Conservation (phyloP, 1,140 invertebrate genomes). For the Zaprionus capensis region DNA sequence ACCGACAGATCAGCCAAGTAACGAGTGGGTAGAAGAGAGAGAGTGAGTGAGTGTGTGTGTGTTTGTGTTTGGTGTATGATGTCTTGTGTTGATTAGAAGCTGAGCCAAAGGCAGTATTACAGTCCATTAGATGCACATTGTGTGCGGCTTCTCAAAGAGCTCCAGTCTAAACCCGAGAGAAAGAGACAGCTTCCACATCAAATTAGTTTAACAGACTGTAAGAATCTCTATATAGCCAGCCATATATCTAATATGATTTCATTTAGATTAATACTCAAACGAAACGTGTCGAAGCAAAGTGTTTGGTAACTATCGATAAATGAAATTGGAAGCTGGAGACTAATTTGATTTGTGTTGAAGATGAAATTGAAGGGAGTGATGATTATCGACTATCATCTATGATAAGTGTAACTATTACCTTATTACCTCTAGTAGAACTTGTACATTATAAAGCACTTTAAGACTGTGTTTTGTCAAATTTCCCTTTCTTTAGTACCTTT, state of each 20-base stretch:
- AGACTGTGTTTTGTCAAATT: too few relatives aligned
- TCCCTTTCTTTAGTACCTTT: too few relatives aligned
- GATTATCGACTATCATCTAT: too few relatives aligned
- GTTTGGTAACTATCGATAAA: not conserved
- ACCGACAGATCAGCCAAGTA: conserved; percentile 24
- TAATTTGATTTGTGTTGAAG: not conserved
- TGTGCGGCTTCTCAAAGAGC: conserved; percentile 23
- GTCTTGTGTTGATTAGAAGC: conserved; percentile 52
- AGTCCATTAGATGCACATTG: conserved; percentile 54
- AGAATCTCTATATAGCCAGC: not conserved
- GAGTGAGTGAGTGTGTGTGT: not conserved
- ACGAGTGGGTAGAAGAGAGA: not conserved
- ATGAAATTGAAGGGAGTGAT: not conserved
- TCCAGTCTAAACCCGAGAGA: not conserved
- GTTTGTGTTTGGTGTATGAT: conserved; percentile 12
- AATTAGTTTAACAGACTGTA: conserved; percentile 48
- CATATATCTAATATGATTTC: conserved; percentile 22
- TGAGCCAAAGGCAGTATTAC: conserved; percentile 22
- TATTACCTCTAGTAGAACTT: too few relatives aligned
- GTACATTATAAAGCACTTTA: too few relatives aligned
- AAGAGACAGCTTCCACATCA: conserved; percentile 17
- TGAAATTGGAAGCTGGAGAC: not conserved
- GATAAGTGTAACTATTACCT: too few relatives aligned
- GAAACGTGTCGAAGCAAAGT: not conserved
- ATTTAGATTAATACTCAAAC: conserved; percentile 18